Percentiles rank a stretch among this genome's conserved stretches.
phyloP scores from a whole-genome alignment of 2,113 vertebrate species.

The Eonycteris spelaea region DNA sequence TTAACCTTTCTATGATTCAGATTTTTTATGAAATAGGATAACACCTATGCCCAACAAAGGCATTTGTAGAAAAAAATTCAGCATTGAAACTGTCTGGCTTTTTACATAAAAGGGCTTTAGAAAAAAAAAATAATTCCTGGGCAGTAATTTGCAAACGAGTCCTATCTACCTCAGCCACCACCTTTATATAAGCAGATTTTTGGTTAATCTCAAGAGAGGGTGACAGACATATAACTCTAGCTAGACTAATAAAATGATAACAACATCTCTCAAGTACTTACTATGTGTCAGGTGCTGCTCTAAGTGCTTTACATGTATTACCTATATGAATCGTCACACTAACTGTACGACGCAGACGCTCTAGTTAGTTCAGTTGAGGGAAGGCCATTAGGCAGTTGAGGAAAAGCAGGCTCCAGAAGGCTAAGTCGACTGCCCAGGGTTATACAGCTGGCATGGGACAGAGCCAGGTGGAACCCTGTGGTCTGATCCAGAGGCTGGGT shows the following conservation, averaged over 20 bases:
- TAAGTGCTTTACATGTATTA: slow-evolving; percentile 39
- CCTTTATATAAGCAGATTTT: not conserved
- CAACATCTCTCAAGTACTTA: slow-evolving; percentile 38
- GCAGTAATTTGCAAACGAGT: slow-evolving; percentile 34
- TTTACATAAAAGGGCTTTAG: not conserved
- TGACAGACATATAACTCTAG: slow-evolving; percentile 15
- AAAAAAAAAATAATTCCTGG: not conserved
- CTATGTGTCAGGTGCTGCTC: not conserved
- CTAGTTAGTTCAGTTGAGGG: not conserved
- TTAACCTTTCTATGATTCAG: slow-evolving; percentile 47
- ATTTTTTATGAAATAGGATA: slow-evolving; percentile 12
- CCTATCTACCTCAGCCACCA: not conserved
- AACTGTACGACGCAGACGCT: not conserved
- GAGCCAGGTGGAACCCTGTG: not conserved
- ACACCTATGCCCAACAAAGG: not conserved
- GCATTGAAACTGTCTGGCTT: slow-evolving; percentile 12
- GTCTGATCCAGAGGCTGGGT: not conserved
- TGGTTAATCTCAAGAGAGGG: not conserved
- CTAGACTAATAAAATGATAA: slow-evolving; percentile 27
- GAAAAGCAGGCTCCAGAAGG: not conserved
- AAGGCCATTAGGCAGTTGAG: not conserved
- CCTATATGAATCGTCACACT: slow-evolving; percentile 15
- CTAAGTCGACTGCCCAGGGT: not conserved
- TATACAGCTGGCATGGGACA: not conserved
- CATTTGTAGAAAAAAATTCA: not conserved